Conservation (phyloP, 23 tunicate genomes). For the Diplosoma virens region DNA sequence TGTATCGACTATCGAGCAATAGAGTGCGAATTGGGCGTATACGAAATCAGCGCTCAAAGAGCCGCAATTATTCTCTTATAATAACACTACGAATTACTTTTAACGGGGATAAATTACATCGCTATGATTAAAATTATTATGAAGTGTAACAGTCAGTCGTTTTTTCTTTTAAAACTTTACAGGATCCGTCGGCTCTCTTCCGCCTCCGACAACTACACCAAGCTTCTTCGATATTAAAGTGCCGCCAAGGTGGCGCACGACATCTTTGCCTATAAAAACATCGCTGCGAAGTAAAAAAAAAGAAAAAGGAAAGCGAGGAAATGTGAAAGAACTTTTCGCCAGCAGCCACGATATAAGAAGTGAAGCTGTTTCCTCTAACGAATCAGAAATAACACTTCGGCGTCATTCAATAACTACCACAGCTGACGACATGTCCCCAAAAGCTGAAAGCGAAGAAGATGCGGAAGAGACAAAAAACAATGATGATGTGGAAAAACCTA, state of each 20-base stretch:
- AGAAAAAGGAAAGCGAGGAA: neutral
- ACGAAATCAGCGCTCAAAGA: too few species aligned
- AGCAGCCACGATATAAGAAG: slow-evolving; percentile 8
- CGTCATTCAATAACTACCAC: neutral
- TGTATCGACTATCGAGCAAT: too few species aligned
- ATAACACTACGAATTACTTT: too few species aligned
- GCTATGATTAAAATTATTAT: too few species aligned
- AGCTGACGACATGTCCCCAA: too few species aligned
- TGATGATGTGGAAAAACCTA: too few species aligned
- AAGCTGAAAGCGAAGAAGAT: too few species aligned
- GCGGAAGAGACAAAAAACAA: too few species aligned
- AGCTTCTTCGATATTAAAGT: neutral
- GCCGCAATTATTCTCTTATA: too few species aligned
- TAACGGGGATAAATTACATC: too few species aligned
- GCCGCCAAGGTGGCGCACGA: slow-evolving; percentile 24
- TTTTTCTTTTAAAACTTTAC: neutral
- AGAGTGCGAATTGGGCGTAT: too few species aligned
- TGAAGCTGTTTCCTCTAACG: neutral
- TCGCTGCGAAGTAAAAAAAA: slow-evolving; percentile 4
- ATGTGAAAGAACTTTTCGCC: neutral
- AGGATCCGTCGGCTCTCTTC: slow-evolving; percentile 10
- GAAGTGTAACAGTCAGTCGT: too few species aligned
- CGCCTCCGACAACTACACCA: neutral
- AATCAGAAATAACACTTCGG: neutral
- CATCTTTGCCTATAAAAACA: slow-evolving; percentile 19